Percentiles rank a stretch among this genome's conserved stretches.
These are phyloP conservation scores for Myxocyprinus asiaticus DNA, from an alignment of 2,113 vertebrate genomes.

Conservation along the genomic window DNA sequence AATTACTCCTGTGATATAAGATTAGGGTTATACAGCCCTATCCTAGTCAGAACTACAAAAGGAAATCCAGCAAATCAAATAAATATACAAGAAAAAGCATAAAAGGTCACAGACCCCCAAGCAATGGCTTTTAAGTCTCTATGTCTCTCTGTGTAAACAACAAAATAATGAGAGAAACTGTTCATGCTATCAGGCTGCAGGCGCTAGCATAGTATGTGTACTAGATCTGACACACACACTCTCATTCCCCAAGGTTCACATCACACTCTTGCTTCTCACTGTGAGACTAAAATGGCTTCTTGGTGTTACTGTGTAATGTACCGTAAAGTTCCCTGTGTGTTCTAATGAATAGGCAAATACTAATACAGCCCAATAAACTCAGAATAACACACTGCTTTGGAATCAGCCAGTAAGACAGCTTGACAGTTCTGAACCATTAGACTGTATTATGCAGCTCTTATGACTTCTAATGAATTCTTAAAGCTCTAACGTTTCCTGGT, in stretches of 20 bases:
- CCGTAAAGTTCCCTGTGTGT: neutral
- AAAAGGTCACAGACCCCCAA: no score
- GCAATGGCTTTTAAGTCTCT: no score
- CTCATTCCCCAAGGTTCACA: neutral
- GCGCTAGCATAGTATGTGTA: neutral
- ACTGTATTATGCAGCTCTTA: no score
- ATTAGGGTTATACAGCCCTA: no score
- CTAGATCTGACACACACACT: neutral
- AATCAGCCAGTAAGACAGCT: neutral
- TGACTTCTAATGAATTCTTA: no score
- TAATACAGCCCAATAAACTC: neutral
- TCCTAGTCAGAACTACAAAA: no score
- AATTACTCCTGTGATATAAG: no score
- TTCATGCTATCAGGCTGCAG: neutral
- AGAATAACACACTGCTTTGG: neutral
- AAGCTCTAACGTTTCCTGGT: no score
- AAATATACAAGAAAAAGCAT: no score
- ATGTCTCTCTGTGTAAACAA: no score
- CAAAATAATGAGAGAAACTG: neutral
- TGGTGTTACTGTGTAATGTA: neutral
- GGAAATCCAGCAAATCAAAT: no score
- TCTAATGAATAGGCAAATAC: neutral
- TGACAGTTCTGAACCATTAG: neutral
- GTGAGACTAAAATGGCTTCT: constrained; percentile 29
- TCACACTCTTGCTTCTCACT: constrained; percentile 21